Conservation (phyloP, 2,888 invertebrate species). For the Halictus quadricinctus region DNA sequence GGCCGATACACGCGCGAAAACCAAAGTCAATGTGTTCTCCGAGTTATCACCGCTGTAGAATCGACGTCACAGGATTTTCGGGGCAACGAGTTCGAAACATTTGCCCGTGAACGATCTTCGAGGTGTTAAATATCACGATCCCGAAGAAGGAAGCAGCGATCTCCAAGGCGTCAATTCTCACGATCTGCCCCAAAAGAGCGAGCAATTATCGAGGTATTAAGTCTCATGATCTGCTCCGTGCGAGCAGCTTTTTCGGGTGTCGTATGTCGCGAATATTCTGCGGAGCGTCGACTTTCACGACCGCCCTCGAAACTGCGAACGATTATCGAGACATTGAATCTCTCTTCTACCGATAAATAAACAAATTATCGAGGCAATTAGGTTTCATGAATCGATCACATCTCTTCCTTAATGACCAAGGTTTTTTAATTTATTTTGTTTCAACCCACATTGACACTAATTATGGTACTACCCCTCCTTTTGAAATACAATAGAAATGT, state of each 20-base stretch:
- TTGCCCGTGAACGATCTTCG: background rate
- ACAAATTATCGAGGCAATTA: too few relatives aligned
- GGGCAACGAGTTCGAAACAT: background rate
- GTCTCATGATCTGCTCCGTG: background rate
- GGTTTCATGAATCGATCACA: too few relatives aligned
- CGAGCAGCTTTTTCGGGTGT: background rate
- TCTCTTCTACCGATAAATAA: too few relatives aligned
- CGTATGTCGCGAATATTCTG: background rate
- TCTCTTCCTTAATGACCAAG: too few relatives aligned
- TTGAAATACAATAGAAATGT: too few relatives aligned
- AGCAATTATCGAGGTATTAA: background rate
- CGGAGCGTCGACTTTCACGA: too few relatives aligned
- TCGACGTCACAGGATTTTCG: background rate
- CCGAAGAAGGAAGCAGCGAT: background rate
- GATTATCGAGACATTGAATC: too few relatives aligned
- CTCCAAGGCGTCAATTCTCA: background rate
- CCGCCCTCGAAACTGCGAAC: too few relatives aligned
- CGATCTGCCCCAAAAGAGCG: background rate
- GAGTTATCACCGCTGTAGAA: background rate
- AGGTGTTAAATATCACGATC: constrained; percentile 1
- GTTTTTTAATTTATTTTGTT: too few relatives aligned
- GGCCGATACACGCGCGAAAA: background rate
- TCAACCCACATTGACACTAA: too few relatives aligned
- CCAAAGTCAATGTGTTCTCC: background rate
- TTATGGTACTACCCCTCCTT: too few relatives aligned